Base-by-base conservation (phyloP, 2,888 invertebrate genomes). In the Ecliptopera silaceata region DNA sequence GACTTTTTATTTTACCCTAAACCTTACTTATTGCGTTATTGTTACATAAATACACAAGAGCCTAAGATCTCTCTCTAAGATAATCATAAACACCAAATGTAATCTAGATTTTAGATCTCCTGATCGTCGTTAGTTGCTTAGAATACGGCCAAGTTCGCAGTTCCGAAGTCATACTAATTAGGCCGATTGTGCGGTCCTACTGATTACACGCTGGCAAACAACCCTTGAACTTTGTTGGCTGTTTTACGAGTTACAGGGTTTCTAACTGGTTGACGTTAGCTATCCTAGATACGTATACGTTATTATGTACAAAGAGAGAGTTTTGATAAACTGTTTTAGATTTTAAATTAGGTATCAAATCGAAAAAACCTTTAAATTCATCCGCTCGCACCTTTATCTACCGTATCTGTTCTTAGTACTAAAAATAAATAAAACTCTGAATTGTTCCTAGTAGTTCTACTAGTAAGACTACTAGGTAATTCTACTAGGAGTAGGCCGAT, bases 1-100 rank as follows among this genome's bases (percentile, higher is more conserved):
- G 64, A 68, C 65, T 75, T 80, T 77, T 74, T 70, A 77, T 81
- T 69, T 48, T 13, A 29, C 36, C 13, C 8, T 26, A 26, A 26
- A 26, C 26, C n/a, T 26, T 26, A 1, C 6, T 6, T 6, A 26
- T 26, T 26, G 6, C 5, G 8, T 5, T 26, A 8, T 4, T 39
- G 11, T 32, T 13, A 4, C 20, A 18, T 6, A 18, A 10, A 45
- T 13, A 8, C 12, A 34, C 34, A n/a, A 36, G n/a, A 31, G n/a
- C n/a, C n/a, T n/a, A n/a, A n/a, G n/a, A n/a, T n/a, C n/a, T n/a
- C n/a, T n/a, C n/a, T n/a, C n/a, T n/a, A n/a, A n/a, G n/a, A 5
- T 32, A 12, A 20, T 10, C n/a, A 17, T 12, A 31, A 44, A 31
- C 11, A 5, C 15, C 17, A 10, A n/a, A 2, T 20, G 20, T 20